Base-by-base conservation (phyloP, 2,113 vertebrate genomes). In the Oryzias woworae region DNA sequence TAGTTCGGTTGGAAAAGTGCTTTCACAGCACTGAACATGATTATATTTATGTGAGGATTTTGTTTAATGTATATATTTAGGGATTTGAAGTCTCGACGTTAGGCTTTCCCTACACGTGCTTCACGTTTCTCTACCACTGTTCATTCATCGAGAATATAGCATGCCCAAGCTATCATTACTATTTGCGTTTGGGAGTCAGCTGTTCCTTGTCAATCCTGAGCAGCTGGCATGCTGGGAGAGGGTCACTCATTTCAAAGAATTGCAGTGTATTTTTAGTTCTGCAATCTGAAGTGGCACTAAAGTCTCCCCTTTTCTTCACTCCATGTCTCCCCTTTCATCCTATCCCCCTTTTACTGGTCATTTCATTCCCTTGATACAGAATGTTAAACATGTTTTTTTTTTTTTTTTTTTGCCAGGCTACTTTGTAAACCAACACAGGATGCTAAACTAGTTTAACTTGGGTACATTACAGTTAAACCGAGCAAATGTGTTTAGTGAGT, bases 121-220 rank as follows among this genome's bases (percentile, higher is more conserved):
- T 44, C n/a, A n/a, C 31, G 58, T 15, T 36, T 24, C 41, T 26
- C 69, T 73, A 66, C 75, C 51, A 42, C 23, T 46, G 16, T 46
- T 46, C 14, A 46, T 16, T 46, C 44, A 17, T 15, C 0, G 36
- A 36, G 36, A 36, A 10, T 36, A 8, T 36, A 74, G 89, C 89
- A 89, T 60, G 56, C 36, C 17, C 13, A 50, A 87, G 79, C 71
- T 82, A 87, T 91, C 69, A 76, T 53, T 56, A 41, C 49, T 58
- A 26, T 63, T 48, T 46, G 69, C 59, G 8, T 65, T 67, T 71
- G 66, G 62, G 73, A 58, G 80, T 75, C 80, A 92, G 91, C 88
- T 92, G 91, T 86, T 86, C 53, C 53, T 69, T 88, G 86, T 91
- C 91, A 86, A 68, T 92, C 89, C 76, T 10, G 70, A 58, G 49